Conservation (phyloP, 2,113 vertebrate genomes). For the Pterophyllum scalare region DNA sequence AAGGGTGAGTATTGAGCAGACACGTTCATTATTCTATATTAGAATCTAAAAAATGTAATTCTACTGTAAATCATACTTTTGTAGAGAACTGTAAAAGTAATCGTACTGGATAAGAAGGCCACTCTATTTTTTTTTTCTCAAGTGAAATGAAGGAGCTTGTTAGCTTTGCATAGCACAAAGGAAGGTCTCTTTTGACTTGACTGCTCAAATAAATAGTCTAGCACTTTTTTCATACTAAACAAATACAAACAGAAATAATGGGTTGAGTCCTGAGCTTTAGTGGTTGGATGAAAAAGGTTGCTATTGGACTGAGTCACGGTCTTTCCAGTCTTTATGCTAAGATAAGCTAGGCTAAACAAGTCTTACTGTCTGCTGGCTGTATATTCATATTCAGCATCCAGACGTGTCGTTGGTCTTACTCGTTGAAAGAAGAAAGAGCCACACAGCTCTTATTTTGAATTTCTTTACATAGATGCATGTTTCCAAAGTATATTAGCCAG, state of each 20-base stretch:
- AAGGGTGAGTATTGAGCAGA: slow-evolving; percentile 84
- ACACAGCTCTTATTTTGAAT: background rate
- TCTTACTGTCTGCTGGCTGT: background rate
- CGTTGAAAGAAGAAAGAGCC: background rate
- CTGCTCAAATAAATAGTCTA: background rate
- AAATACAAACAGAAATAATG: background rate
- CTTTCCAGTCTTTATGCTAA: background rate
- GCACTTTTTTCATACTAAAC: background rate
- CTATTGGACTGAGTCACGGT: background rate
- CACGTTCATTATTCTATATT: background rate
- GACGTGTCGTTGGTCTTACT: background rate
- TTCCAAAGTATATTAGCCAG: too few species aligned
- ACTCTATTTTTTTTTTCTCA: background rate
- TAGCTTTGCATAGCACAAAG: background rate
- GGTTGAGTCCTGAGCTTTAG: background rate
- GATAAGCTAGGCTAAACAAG: background rate
- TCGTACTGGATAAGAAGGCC: background rate
- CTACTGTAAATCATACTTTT: background rate
- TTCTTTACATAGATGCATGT: too few species aligned
- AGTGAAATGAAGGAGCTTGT: background rate
- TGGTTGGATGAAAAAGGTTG: background rate
- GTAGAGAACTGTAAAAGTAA: background rate
- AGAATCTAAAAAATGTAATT: background rate
- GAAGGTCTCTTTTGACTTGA: background rate
- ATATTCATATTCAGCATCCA: background rate